Evolutionary conservation across 2,113 vertebrate genomes (phyloP), one percentile per base, ranked within the genome.

Genomic region (Carassius auratus): DNA sequence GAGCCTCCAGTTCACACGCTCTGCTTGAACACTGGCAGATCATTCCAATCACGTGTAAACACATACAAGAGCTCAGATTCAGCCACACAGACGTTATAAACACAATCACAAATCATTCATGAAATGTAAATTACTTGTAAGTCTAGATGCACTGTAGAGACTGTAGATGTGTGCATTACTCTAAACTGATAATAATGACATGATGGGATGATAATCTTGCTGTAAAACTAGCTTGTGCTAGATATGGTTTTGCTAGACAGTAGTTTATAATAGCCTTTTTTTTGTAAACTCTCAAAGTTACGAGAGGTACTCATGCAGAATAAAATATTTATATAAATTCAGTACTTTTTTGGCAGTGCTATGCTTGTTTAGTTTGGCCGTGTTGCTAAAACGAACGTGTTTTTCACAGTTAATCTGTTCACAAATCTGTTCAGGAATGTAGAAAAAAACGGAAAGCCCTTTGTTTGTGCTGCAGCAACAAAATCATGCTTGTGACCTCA

Each of bases 371-470:
- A 7, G 8, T 23, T 62, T 74, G 12, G 75, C 66, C 8, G 33
- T 85, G 50, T 48, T 68, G 48, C n/a, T 14, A 42, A 79, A 85
- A n/a, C 48, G 52, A 55, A 23, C 33, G 13, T 59, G 33, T n/a
- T 23, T 48, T 21, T 21, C 42, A 33, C 3, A 78, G 36, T 84
- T 86, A 75, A 87, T 74, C 52, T 55, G 50, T 52, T 55, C 52
- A 23, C 26, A 87, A 91, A 91, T 88, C 90, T 88, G 26, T n/a
- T 61, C 21, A 83, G 80, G 89, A 91, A 91, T 91, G 89, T 84
- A 14, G 2, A 30, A 14, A 45, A 73, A 68, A 85, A 55, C 79
- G 38, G 13, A 90, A 85, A 87, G 68, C 88, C 61, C 61, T 83
- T 57, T 66, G 69, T 74, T 85, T 36, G 30, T 73, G 75, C 57